phyloP scores from a whole-genome alignment of 2,113 vertebrate species.

The Equus przewalskii region DNA sequence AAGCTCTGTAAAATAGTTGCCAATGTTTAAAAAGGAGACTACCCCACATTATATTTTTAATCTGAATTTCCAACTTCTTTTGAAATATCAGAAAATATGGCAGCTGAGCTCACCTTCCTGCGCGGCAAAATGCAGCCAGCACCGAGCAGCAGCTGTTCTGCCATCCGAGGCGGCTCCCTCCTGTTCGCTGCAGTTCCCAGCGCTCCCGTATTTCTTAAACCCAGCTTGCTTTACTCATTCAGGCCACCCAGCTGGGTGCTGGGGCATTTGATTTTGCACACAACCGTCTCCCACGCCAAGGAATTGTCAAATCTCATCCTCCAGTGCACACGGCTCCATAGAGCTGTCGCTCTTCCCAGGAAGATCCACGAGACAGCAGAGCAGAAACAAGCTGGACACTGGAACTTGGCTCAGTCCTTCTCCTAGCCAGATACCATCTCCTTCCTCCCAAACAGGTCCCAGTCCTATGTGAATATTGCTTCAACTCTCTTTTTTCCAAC shows the following conservation, averaged over 20 bases:
- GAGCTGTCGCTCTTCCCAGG: neutral
- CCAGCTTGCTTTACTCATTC: neutral
- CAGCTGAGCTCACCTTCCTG: neutral
- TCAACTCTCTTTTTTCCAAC: neutral
- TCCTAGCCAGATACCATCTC: neutral
- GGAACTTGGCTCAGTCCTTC: neutral
- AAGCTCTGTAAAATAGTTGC: neutral
- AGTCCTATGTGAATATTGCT: neutral
- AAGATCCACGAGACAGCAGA: neutral
- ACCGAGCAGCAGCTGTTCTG: neutral
- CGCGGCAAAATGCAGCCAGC: neutral
- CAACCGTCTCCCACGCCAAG: neutral
- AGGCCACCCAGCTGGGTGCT: neutral
- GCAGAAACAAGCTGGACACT: neutral
- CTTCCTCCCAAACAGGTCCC: neutral
- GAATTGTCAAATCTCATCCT: neutral
- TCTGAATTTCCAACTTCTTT: neutral
- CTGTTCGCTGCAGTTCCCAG: neutral
- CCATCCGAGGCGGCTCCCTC: neutral
- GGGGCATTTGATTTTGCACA: neutral
- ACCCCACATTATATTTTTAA: neutral
- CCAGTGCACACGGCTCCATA: fast-evolving
- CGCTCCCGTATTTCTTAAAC: neutral
- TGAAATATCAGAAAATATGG: neutral
- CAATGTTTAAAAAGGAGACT: neutral